Base-by-base conservation (phyloP, 2,113 vertebrate genomes). In the Mystacornis crossleyi region DNA sequence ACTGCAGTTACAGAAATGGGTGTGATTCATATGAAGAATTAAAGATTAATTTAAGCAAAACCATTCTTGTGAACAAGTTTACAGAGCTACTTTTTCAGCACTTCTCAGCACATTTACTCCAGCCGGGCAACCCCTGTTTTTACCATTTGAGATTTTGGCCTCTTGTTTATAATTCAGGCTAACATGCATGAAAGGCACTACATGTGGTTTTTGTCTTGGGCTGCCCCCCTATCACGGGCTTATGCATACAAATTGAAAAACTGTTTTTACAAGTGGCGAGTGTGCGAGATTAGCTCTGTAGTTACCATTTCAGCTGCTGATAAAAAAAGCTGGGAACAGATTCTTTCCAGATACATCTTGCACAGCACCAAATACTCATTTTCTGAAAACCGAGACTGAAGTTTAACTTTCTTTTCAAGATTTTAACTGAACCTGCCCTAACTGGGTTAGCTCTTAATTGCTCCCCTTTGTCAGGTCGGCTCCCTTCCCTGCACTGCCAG, bases 251-350 rank as follows among this genome's bases (percentile, higher is more conserved):
- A 71, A 93, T 78, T 81, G 92, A 77, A 93, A 88, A 92, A 40
- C 69, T 94, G 92, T 94, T 95, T 96, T 89, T 96, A 80, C 94
- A 97, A 96, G 91, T 79, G 91, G 93, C 81, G 75, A 95, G 93
- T 87, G 93, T 67, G 86, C 12, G 81, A 95, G 94, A 96, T 95
- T 74, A 96, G 91, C 91, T 77, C 15, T 67, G 91, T 18, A 71
- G 72, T 94, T 90, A 64, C 83, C 86, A n/a, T 89, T 92, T 92
- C 89, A 92, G 81, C 91, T 94, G 86, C 81, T 91, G 96, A 89
- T 94, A 54, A 83, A 84, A 86, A 89, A 51, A 48, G 36, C 53
- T 43, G 51, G 86, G 64, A 89, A 51, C 69, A 78, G 60, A 47
- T 90, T 88, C 47, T 64, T 80, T 86, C 84, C 60, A 51, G 78